Conservation (phyloP, 2,113 vertebrate species). For the Poecile atricapillus region DNA sequence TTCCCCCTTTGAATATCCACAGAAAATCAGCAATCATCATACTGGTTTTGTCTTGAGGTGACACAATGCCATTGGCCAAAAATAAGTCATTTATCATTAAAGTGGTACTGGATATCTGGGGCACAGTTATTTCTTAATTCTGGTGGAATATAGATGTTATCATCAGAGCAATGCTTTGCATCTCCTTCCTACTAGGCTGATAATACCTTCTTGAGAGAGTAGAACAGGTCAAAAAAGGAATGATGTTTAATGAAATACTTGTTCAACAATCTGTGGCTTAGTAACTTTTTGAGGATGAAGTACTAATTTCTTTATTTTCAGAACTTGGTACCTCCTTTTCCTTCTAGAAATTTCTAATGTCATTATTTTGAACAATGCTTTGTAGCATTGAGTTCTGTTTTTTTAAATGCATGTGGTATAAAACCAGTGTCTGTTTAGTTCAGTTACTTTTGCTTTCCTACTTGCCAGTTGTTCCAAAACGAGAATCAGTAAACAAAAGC, state of each 20-base stretch:
- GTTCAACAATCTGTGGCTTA: not conserved
- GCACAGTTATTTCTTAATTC: not conserved
- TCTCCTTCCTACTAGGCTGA: not conserved
- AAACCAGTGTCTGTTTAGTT: not conserved
- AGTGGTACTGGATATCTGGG: not conserved
- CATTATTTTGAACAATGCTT: not conserved
- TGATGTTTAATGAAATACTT: not conserved
- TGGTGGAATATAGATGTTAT: not conserved
- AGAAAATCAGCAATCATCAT: not conserved
- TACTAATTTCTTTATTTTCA: not conserved
- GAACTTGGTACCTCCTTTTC: not conserved
- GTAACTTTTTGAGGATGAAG: not conserved
- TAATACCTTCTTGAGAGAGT: not conserved
- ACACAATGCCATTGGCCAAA: not conserved
- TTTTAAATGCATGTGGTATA: not conserved
- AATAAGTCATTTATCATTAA: not conserved
- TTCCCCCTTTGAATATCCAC: not conserved
- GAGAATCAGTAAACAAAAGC: not conserved
- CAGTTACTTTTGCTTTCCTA: not conserved
- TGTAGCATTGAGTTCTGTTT: not conserved
- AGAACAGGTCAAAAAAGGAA: not conserved
- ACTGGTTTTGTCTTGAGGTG: not conserved
- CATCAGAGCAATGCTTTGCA: accelerated
- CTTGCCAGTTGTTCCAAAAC: not conserved
- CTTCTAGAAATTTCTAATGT: not conserved